Percentiles rank a stretch among this genome's conserved stretches.
phyloP scores from a whole-genome alignment of 2,888 invertebrate genomes.

The Agonopterix subpropinquella region DNA sequence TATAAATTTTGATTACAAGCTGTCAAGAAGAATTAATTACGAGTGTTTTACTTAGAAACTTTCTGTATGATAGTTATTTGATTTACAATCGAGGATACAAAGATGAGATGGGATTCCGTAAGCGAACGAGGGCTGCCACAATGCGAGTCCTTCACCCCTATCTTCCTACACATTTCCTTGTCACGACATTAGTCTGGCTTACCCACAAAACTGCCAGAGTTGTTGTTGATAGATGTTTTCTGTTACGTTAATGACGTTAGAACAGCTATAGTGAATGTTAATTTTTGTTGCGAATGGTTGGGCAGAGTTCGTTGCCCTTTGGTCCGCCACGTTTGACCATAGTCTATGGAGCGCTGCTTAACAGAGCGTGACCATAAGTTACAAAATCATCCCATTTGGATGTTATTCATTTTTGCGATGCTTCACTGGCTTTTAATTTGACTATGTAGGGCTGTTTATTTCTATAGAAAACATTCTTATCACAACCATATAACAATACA shows the following conservation, averaged over 20 bases:
- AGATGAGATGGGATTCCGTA: no score
- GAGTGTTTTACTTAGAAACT: no score
- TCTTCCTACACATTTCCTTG: no score
- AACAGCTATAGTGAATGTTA: constrained; percentile 43
- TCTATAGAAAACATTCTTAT: no score
- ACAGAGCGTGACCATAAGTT: constrained; percentile 56
- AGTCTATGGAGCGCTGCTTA: constrained; percentile 43
- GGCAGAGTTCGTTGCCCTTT: constrained; percentile 40
- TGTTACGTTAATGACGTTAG: constrained; percentile 32
- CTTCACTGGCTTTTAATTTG: constrained; percentile 39
- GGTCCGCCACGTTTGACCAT: constrained; percentile 48
- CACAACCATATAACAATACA: no score
- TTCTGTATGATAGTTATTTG: no score
- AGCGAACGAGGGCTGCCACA: no score
- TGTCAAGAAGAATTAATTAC: no score
- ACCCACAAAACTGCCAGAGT: background rate
- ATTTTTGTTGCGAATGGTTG: constrained; percentile 41
- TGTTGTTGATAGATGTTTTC: background rate
- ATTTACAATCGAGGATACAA: no score
- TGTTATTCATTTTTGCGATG: constrained; percentile 39
- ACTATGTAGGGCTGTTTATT: constrained; percentile 9
- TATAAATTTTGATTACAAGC: no score
- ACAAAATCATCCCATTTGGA: constrained; percentile 44
- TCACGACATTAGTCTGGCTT: background rate
- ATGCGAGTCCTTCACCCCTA: no score